phyloP scores from a whole-genome alignment of 2,797 vertebrate species.

The Ptychobarbus kaznakovi region DNA sequence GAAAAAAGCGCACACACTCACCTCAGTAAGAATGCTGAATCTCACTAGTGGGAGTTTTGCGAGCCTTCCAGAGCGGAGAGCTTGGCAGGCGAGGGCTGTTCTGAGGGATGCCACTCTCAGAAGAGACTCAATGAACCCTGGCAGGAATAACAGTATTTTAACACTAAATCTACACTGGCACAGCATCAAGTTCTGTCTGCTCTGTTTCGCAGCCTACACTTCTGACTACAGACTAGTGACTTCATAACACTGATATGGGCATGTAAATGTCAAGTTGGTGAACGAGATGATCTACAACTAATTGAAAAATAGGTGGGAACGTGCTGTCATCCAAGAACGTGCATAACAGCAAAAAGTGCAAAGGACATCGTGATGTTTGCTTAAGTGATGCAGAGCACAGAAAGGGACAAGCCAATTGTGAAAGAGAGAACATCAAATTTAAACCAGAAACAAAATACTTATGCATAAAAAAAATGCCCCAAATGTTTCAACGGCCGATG shows the following conservation, averaged over 20 bases:
- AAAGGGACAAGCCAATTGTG: not conserved
- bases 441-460: not conserved
- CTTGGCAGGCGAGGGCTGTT: constrained; percentile 52
- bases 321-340: not conserved
- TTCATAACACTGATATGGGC: not conserved
- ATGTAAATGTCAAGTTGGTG: not conserved
- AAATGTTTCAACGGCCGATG: too few species aligned
- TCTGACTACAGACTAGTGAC: constrained; percentile 3
- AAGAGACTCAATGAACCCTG: constrained; percentile 49
- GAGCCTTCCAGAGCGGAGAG: constrained; percentile 42
- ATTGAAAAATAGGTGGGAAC: not conserved
- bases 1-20: constrained; percentile 31
- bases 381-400: not conserved
- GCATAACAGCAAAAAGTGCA: not conserved
- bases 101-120: constrained; percentile 53
- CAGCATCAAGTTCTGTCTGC: not conserved
- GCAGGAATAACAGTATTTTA: constrained; percentile 49
- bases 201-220: not conserved
- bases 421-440: not conserved
- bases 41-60: constrained; percentile 51
- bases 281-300: not conserved
- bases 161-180: constrained; percentile 37
- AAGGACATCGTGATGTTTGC: not conserved
- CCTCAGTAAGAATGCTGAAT: constrained; percentile 50
- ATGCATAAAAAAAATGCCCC: not conserved